phyloP scores from a whole-genome alignment of 2,797 vertebrate genomes.

The Allobates femoralis region DNA sequence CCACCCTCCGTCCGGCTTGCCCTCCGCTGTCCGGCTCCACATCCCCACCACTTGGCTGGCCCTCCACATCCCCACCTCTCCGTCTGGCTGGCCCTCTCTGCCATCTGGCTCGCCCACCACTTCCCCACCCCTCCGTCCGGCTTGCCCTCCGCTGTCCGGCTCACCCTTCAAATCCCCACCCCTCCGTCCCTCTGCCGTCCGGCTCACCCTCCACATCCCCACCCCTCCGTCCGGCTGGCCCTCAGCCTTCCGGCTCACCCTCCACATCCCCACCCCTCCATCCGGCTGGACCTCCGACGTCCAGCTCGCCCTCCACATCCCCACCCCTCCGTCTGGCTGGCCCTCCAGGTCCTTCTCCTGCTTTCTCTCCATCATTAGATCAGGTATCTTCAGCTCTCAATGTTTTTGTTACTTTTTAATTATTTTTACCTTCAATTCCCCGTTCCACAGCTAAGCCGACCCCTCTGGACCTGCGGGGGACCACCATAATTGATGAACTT shows the following conservation, averaged over 20 bases:
- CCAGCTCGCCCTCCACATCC: neutral
- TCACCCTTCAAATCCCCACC: neutral
- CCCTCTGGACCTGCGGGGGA: constrained; percentile 91
- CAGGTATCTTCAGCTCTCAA: neutral
- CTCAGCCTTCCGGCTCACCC: neutral
- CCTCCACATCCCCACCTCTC: no score
- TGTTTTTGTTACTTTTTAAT: neutral
- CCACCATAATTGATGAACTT: constrained; percentile 94
- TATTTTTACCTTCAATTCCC: neutral
- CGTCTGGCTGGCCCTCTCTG: no score
- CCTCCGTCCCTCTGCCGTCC: neutral
- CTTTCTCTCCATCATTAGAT: neutral
- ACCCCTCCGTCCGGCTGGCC: neutral
- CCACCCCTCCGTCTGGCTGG: no score
- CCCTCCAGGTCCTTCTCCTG: no score
- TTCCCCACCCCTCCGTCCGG: neutral
- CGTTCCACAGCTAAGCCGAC: constrained; percentile 87
- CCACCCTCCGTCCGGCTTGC: no score
- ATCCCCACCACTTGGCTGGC: no score
- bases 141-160: neutral
- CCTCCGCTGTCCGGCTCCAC: no score
- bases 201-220: neutral
- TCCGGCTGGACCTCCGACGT: neutral
- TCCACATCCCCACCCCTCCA: neutral
- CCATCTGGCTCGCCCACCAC: neutral